Percentiles rank a stretch among this genome's conserved stretches.
Conservation (phyloP, 2,888 invertebrate genomes). For the Campoplex nolae region DNA sequence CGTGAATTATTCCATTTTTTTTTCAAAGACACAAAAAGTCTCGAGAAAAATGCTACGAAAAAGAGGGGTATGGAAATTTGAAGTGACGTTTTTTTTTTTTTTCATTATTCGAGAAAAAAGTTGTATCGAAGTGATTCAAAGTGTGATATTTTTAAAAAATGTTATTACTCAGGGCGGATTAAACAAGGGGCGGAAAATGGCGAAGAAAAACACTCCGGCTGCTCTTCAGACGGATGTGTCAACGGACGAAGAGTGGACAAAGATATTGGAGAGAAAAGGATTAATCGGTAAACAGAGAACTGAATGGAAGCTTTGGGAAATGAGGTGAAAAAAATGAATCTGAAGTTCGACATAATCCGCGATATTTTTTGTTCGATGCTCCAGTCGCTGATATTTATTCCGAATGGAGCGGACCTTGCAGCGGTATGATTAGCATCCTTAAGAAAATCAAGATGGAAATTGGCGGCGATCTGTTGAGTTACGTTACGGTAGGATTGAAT, state of each 20-base stretch:
- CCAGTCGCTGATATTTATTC: conserved; percentile 95
- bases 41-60: conserved; percentile 45
- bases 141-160: conserved; percentile 17
- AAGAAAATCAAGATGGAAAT: conserved; percentile 95
- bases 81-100: neutral
- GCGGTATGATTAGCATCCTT: conserved; percentile 94
- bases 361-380: conserved; percentile 21
- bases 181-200: conserved; percentile 85
- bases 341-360: neutral
- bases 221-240: conserved; percentile 93
- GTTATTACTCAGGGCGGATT: conserved; percentile 75
- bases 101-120: neutral
- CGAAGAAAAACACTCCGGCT: conserved; percentile 91
- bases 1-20: neutral
- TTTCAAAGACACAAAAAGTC: neutral
- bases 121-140: neutral
- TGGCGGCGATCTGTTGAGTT: conserved; percentile 93
- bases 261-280: conserved; percentile 91
- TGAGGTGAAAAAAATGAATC: neutral
- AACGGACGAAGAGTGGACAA: conserved; percentile 94
- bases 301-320: neutral
- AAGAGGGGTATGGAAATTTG: conserved; percentile 45
- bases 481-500: conserved; percentile 89
- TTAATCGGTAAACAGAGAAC: conserved; percentile 85
- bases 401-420: conserved; percentile 98